These are phyloP conservation scores for Rhabdophis nuchalis DNA, from an alignment of 2,797 vertebrate genomes.

Conservation along the genomic window DNA sequence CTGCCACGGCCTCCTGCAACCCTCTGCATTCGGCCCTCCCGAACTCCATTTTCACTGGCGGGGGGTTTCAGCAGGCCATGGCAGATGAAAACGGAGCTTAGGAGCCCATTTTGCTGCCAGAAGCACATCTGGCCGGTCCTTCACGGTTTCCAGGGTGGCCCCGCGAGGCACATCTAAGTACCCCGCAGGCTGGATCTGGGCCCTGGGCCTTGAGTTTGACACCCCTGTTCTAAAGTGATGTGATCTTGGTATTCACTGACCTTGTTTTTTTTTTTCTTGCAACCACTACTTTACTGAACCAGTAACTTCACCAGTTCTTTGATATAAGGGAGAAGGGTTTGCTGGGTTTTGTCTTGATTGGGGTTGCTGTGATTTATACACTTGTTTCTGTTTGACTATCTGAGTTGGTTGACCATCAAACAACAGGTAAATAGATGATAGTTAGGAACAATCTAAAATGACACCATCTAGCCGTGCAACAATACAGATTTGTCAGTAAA, in stretches of 20 bases:
- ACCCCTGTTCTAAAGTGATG: not conserved
- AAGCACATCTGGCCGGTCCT: too few species aligned
- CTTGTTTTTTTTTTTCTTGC: not conserved
- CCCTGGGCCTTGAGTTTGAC: too few species aligned
- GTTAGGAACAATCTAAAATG: not conserved
- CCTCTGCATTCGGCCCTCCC: too few species aligned
- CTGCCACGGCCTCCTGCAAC: too few species aligned
- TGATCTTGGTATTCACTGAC: not conserved
- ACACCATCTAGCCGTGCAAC: not conserved
- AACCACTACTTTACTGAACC: not conserved
- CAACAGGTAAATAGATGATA: not conserved
- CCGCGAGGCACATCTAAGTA: too few species aligned
- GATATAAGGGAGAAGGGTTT: not conserved
- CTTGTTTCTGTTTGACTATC: not conserved
- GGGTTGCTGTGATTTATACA: not conserved
- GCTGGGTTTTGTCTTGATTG: not conserved
- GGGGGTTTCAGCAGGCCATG: too few species aligned
- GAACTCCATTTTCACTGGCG: too few species aligned
- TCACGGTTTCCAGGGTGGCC: too few species aligned
- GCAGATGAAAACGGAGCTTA: too few species aligned
- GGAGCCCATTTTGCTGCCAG: too few species aligned
- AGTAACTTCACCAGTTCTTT: not conserved
- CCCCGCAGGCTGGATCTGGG: too few species aligned
- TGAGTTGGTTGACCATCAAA: not conserved
- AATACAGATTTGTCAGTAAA: not conserved